A percentile compares a stretch with the other conserved stretches of the same genome.
Conservation (phyloP, 2,797 vertebrate species). For the Sternarchorhynchus goeldii region DNA sequence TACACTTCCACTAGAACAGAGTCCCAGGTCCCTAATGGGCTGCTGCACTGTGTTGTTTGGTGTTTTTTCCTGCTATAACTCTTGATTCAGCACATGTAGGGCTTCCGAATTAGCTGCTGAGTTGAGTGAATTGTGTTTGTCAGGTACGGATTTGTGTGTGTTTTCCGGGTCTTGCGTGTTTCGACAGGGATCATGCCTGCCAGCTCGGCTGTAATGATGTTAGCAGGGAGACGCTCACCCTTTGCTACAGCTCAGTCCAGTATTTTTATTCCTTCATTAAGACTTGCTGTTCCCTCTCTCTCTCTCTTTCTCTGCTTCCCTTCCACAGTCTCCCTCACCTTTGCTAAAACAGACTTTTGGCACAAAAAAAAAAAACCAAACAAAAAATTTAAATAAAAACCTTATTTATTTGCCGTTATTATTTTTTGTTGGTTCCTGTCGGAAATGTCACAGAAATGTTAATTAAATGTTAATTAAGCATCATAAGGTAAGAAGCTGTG, state of each 20-base stretch:
- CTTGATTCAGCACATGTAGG: not conserved
- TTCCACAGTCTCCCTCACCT: constrained; percentile 10
- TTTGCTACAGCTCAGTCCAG: not conserved
- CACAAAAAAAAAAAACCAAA: constrained; percentile 8
- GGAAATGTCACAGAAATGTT: constrained; percentile 79
- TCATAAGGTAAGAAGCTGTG: constrained; percentile 61
- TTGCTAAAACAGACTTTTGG: constrained; percentile 15
- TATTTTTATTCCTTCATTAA: not conserved
- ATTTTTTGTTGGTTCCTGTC: constrained; percentile 60
- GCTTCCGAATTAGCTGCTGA: not conserved
- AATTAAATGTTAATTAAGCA: constrained; percentile 80
- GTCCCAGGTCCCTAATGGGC: not conserved
- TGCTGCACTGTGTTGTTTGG: not conserved
- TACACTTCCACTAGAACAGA: not conserved
- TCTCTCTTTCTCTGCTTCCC: constrained; percentile 18
- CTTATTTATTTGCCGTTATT: constrained; percentile 47
- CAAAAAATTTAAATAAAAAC: constrained; percentile 20
- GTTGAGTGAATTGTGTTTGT: not conserved
- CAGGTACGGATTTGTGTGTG: not conserved
- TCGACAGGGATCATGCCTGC: not conserved
- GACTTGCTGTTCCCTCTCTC: not conserved
- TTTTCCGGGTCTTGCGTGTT: not conserved
- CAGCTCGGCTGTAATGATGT: not conserved
- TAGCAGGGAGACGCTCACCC: not conserved
- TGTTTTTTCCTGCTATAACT: not conserved